phyloP scores from a whole-genome alignment of 2,797 vertebrate species.

The Podarcis lilfordi region DNA sequence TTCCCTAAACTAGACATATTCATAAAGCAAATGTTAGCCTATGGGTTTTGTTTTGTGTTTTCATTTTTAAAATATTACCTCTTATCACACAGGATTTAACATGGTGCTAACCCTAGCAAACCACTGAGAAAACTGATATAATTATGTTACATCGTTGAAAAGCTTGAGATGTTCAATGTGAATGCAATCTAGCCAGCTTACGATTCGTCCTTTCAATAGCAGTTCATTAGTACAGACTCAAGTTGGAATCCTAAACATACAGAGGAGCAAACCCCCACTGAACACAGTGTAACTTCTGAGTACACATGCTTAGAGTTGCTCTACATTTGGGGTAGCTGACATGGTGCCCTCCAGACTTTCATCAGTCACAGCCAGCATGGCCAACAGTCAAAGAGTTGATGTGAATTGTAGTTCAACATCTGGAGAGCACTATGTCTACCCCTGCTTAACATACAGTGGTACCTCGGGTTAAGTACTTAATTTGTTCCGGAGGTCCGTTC shows the following conservation, averaged over 20 bases:
- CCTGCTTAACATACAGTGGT: too few relatives aligned
- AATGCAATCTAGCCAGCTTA: neutral
- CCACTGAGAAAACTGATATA: neutral
- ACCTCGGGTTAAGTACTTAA: too few relatives aligned
- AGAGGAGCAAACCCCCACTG: neutral
- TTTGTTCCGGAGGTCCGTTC: too few relatives aligned
- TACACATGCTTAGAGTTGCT: neutral
- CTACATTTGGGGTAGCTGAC: neutral
- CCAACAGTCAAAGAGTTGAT: too few relatives aligned
- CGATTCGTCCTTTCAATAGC: neutral
- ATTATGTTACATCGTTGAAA: neutral
- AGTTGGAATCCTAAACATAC: too few relatives aligned
- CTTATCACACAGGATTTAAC: neutral
- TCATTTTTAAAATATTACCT: neutral
- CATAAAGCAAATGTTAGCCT: neutral
- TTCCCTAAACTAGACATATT: neutral
- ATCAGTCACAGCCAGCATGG: too few relatives aligned
- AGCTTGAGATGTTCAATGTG: neutral
- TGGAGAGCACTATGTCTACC: neutral
- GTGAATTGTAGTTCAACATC: too few relatives aligned
- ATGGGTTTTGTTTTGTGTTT: neutral
- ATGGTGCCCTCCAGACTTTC: too few relatives aligned
- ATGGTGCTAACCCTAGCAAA: rapidly evolving
- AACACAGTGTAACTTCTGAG: neutral
- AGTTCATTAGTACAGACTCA: neutral